Percentiles rank a stretch among this genome's conserved stretches.
These are phyloP conservation scores for Drusus annulatus DNA, from an alignment of 1,140 invertebrate genomes.

Conservation along the genomic window DNA sequence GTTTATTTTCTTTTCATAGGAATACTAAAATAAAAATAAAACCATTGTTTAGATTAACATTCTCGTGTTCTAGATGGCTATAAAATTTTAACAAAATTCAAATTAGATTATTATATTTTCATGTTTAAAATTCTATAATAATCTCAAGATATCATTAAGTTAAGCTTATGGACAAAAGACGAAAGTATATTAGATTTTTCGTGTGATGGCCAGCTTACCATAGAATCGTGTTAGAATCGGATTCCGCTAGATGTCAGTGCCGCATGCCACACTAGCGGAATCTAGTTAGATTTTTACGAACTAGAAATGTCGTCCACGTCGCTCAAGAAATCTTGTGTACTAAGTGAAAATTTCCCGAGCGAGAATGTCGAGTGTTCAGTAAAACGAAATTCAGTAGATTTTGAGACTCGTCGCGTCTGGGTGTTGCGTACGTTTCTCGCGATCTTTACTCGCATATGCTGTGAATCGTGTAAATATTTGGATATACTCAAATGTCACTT, in stretches of 20 bases:
- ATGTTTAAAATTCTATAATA: no score
- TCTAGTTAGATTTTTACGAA: slow-evolving; percentile 30
- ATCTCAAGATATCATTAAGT: no score
- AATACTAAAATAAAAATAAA: no score
- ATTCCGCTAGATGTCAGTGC: slow-evolving; percentile 5
- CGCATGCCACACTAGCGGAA: slow-evolving; percentile 2
- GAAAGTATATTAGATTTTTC: no score
- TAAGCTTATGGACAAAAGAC: no score
- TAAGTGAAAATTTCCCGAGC: not conserved
- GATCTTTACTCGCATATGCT: slow-evolving; percentile 34
- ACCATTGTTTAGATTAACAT: no score
- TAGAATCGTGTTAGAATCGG: not conserved
- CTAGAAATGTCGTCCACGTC: not conserved
- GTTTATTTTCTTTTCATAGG: no score
- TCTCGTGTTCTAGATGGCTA: no score
- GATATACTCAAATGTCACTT: slow-evolving; percentile 45
- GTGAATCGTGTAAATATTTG: slow-evolving; percentile 50
- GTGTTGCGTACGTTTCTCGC: slow-evolving; percentile 7
- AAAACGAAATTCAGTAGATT: slow-evolving; percentile 31
- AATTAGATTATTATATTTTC: no score
- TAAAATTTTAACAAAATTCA: no score
- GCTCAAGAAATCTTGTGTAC: not conserved
- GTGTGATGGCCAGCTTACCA: not conserved
- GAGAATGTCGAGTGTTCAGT: not conserved
- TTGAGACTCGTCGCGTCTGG: slow-evolving; percentile 32